Percentiles rank a stretch among this genome's conserved stretches.
Conservation (phyloP, 2,888 invertebrate genomes). For the Eulithis prunata region DNA sequence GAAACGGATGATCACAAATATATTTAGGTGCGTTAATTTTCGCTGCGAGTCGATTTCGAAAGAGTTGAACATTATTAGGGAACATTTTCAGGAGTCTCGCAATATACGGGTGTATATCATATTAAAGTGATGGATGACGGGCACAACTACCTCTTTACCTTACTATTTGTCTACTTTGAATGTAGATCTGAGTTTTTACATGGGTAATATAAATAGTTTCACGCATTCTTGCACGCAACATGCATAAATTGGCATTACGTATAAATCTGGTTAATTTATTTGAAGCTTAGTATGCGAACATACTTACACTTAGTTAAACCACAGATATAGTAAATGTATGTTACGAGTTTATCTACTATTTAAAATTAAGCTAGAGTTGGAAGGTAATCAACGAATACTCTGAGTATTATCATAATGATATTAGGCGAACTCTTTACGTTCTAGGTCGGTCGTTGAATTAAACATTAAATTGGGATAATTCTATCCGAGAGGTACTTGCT, state of each 20-base stretch:
- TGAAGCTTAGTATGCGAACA: background rate
- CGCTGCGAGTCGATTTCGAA: too few relatives aligned
- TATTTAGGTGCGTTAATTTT: background rate
- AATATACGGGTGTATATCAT: too few relatives aligned
- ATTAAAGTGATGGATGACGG: background rate
- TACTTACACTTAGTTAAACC: too few relatives aligned
- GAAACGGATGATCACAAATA: background rate
- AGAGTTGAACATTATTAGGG: too few relatives aligned
- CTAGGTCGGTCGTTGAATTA: background rate
- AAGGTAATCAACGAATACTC: too few relatives aligned
- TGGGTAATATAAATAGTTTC: slow-evolving; percentile 10
- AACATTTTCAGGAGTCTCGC: too few relatives aligned
- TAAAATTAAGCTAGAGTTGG: too few relatives aligned
- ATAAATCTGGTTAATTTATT: slow-evolving; percentile 7
- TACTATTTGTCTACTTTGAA: slow-evolving; percentile 11
- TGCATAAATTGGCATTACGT: slow-evolving; percentile 19
- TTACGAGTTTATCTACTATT: too few relatives aligned
- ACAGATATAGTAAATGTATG: too few relatives aligned
- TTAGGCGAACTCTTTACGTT: too few relatives aligned
- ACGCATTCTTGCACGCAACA: slow-evolving; percentile 20
- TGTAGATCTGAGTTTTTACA: slow-evolving; percentile 2
- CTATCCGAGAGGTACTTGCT: background rate
- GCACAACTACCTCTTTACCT: background rate
- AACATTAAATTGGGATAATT: background rate
- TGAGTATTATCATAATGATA: too few relatives aligned